phyloP scores from a whole-genome alignment of 2,888 invertebrate genomes.

The Scaptomyza cyrtandrae region DNA sequence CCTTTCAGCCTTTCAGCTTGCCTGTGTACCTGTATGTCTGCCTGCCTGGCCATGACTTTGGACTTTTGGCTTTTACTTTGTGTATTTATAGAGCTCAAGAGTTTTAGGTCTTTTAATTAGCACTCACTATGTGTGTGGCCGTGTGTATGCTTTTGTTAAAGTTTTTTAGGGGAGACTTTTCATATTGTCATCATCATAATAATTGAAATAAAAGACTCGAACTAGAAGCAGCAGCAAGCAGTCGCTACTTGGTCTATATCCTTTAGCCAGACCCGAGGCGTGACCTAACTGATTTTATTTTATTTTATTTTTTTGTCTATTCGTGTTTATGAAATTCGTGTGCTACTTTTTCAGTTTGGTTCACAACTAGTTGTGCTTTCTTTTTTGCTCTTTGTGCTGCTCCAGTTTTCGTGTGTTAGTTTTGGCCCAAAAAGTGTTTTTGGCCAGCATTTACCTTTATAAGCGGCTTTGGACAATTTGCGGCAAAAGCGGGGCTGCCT shows the following conservation, averaged over 20 bases:
- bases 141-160: constrained; percentile 24
- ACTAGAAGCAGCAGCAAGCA: constrained; percentile 21
- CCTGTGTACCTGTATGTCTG: constrained; percentile 9
- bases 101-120: constrained; percentile 73
- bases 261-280: constrained; percentile 49
- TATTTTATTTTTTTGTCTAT: constrained; percentile 11
- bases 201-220: constrained; percentile 67
- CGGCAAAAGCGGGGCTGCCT: constrained; percentile 30
- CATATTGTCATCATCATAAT: constrained; percentile 75
- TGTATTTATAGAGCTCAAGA: constrained; percentile 24
- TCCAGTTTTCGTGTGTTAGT: constrained; percentile 72
- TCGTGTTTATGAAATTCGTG: constrained; percentile 58
- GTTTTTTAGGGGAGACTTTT: constrained; percentile 29
- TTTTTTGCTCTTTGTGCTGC: constrained; percentile 18
- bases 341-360: constrained; percentile 64
- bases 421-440: constrained; percentile 69
- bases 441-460: constrained; percentile 76
- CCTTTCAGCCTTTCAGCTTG: background rate
- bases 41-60: constrained; percentile 65
- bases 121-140: constrained; percentile 24
- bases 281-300: constrained; percentile 51
- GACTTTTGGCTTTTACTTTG: constrained; percentile 58
- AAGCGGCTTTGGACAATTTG: constrained; percentile 78
- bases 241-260: constrained; percentile 28
- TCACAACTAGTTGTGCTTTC: constrained; percentile 48